phyloP scores from a whole-genome alignment of 2,113 vertebrate genomes.

The Hippolais icterina region DNA sequence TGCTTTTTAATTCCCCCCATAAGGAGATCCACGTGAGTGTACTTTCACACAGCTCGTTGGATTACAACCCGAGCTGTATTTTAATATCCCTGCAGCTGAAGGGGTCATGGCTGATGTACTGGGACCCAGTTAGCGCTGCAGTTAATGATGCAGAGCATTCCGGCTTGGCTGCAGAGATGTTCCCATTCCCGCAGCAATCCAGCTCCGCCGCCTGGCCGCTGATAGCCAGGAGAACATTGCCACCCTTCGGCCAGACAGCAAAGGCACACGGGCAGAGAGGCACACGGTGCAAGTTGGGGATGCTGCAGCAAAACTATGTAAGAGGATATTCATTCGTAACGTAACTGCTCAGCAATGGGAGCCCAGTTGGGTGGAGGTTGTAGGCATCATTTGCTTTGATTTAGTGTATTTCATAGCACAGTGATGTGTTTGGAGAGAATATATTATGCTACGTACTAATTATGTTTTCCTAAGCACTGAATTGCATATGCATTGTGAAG shows the following conservation, averaged over 20 bases:
- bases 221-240: slow-evolving; percentile 73
- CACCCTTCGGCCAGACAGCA: slow-evolving; percentile 65
- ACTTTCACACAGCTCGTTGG: background rate
- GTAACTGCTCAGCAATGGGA: background rate
- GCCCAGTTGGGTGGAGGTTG: background rate
- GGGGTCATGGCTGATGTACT: slow-evolving; percentile 7
- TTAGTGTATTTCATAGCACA: slow-evolving; percentile 13
- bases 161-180: slow-evolving; percentile 9
- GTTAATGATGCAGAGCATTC: slow-evolving; percentile 57
- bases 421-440: slow-evolving; percentile 32
- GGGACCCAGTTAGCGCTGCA: slow-evolving; percentile 21
- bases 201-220: background rate
- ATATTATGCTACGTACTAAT: slow-evolving; percentile 61
- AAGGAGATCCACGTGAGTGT: background rate
- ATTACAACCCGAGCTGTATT: slow-evolving; percentile 10
- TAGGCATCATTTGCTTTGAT: slow-evolving; percentile 2
- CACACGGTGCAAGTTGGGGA: background rate
- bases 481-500: slow-evolving; percentile 69
- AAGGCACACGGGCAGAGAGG: background rate
- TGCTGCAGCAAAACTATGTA: background rate
- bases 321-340: background rate
- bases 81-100: slow-evolving; percentile 48
- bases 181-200: background rate
- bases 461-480: slow-evolving; percentile 62
- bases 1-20: background rate